Base-by-base conservation (phyloP, 2,888 invertebrate species). In the Germaria angustata region DNA sequence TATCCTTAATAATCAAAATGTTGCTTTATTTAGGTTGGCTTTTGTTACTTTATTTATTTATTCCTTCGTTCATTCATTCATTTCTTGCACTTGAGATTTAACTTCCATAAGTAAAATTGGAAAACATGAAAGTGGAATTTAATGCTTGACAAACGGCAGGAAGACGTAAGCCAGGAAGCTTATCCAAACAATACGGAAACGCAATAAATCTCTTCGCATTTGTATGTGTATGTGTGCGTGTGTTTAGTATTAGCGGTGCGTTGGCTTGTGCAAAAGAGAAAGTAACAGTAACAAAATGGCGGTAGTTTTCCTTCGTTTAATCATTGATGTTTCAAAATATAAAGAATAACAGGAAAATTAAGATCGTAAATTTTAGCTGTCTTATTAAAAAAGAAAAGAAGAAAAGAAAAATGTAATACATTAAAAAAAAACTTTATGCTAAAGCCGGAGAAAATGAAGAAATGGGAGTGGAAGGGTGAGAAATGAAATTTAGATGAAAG, bases 391-490 rank as follows among this genome's bases (percentile, higher is more conserved):
- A 55, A 6, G 6, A 34, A 34, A n/a, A 9, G 51, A 11, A 22
- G 13, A 61, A 49, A 55, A 51, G 32, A 59, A 61, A 66, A 86
- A 85, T 85, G 84, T 86, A 85, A 86, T 87, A 87, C 85, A 87
- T 88, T 88, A 88, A 87, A 86, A 87, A 86, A 86, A 84, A 85
- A 87, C 84, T 87, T 86, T 28, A 1, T 39, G 11, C 5, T 9
- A 32, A 53, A 71, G 39, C n/a, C 20, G 28, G 20, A 20, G 61
- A 68, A 22, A 17, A 5, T 17, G 46, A n/a, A 46, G n/a, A 11
- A 51, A 22, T 13, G n/a, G 39, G 13, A 39, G n/a, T 20, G 20
- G 59, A 17, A 53, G 75, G 36, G 44, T 66, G 55, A 49, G 24
- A 44, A n/a, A 28, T 5, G 24, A 46, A 57, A 57, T 49, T 55